These are phyloP conservation scores for Drosophila barbarae DNA, from an alignment of 2,888 invertebrate genomes.

Conservation along the genomic window DNA sequence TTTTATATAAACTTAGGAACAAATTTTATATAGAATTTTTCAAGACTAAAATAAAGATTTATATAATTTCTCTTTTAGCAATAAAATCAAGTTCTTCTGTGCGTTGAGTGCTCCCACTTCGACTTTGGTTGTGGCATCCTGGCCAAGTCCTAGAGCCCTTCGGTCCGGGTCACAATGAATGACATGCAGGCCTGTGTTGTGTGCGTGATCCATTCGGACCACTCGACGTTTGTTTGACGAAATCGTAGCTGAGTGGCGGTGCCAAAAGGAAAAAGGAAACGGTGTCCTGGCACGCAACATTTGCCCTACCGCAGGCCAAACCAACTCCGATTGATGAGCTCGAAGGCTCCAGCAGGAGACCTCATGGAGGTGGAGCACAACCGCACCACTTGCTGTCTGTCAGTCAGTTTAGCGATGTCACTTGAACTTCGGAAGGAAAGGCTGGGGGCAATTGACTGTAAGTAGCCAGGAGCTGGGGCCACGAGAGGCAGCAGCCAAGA, in stretches of 20 bases:
- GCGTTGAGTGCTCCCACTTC: background rate
- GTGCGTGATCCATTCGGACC: conserved; percentile 50
- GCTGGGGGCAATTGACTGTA: conserved; percentile 62
- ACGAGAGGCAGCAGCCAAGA: conserved; percentile 46
- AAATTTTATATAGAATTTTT: too few relatives aligned
- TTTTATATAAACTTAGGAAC: background rate
- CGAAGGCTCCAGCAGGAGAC: conserved; percentile 10
- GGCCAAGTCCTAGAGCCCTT: conserved; percentile 2
- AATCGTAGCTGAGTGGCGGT: conserved; percentile 50
- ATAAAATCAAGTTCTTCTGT: too few relatives aligned
- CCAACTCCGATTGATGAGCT: conserved; percentile 47
- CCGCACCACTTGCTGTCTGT: conserved; percentile 33
- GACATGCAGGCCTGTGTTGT: conserved; percentile 48
- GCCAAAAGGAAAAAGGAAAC: conserved; percentile 40
- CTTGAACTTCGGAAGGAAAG: conserved; percentile 31
- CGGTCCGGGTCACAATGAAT: conserved; percentile 34
- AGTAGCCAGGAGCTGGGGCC: conserved; percentile 50
- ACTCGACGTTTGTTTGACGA: conserved; percentile 57
- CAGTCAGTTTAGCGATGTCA: conserved; percentile 49
- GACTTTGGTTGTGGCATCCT: background rate
- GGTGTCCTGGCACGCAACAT: conserved; percentile 31
- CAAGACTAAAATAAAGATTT: background rate
- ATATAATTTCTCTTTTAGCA: background rate
- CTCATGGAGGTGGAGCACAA: conserved; percentile 11
- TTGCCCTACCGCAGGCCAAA: conserved; percentile 30